Evolutionary conservation across 2,888 invertebrate species (phyloP), one percentile per base, ranked within the genome.

Genomic region (Tenthredo mesomela): DNA sequence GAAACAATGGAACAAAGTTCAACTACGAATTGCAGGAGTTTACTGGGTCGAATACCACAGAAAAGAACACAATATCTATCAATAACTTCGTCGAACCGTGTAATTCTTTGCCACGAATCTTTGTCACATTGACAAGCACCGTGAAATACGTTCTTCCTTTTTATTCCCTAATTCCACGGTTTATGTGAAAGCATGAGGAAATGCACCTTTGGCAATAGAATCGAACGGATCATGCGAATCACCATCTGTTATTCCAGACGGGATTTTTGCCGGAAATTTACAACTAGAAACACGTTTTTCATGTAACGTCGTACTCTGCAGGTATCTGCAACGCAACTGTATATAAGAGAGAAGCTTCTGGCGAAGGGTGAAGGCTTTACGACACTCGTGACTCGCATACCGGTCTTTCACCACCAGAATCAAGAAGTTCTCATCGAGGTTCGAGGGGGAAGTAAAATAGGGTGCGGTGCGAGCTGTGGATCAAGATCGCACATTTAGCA

Each of bases 331-430:
- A 18, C 21, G 61, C 21, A 61, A 25, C 40, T 40, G 40, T 33
- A 33, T 33, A 33, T 50, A 54, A 15, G 80, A 80, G 80, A 80
- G 33, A 61, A 80, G 58, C 80, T 61, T 61, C 29, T 61, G 50
- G 80, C 58, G 61, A 40, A 37, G 58, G 80, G 80, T 80, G 80
- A 80, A 80, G 40, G 61, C 40, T 80, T 80, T 80, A 80, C 80
- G 80, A 80, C 80, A 61, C 80, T 80, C 80, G 80, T 80, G 80
- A 80, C 80, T 61, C 21, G 80, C 80, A 40, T 80, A 21, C 58
- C 43, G 33, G 61, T 58, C 61, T 58, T 40, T 40, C 37, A 61
- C 61, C 21, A 80, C 29, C 80, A 50, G 40, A 80, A 80, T 80
- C 58, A 80, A 58, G 61, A 80, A 80, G 80, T 80, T 80, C 61